Percentiles rank a stretch among this genome's conserved stretches.
Conservation (phyloP, 2,113 vertebrate species). For the Ctenodactylus gundi region DNA sequence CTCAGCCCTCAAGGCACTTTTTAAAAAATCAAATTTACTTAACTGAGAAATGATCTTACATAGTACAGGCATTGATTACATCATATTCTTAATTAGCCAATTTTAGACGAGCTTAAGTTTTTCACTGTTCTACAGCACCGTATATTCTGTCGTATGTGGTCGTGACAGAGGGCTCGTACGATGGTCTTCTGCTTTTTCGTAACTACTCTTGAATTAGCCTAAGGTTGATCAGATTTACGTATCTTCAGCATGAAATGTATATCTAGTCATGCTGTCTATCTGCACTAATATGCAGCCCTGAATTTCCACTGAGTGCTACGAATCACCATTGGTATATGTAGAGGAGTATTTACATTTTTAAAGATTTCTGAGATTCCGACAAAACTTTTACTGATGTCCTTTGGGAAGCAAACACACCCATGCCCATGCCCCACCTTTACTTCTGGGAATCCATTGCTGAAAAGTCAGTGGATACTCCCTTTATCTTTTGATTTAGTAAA, state of each 20-base stretch:
- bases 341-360: not conserved
- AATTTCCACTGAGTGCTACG: not conserved
- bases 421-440: accelerated
- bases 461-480: not conserved
- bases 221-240: not conserved
- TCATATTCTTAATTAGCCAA: no score
- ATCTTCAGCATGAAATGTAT: not conserved
- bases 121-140: not conserved
- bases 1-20: no score
- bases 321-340: not conserved
- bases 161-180: not conserved
- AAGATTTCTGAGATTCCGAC: not conserved
- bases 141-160: not conserved
- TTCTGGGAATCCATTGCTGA: not conserved
- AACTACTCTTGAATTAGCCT: not conserved
- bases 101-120: not conserved
- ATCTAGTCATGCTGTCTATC: not conserved
- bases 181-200: not conserved
- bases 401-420: not conserved
- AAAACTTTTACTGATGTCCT: not conserved
- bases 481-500: not conserved
- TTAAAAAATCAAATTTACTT: not conserved
- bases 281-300: not conserved
- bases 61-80: no score
- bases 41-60: not conserved